These are phyloP conservation scores for Napeogenes inachia DNA, from an alignment of 2,888 invertebrate species.

Conservation along the genomic window DNA sequence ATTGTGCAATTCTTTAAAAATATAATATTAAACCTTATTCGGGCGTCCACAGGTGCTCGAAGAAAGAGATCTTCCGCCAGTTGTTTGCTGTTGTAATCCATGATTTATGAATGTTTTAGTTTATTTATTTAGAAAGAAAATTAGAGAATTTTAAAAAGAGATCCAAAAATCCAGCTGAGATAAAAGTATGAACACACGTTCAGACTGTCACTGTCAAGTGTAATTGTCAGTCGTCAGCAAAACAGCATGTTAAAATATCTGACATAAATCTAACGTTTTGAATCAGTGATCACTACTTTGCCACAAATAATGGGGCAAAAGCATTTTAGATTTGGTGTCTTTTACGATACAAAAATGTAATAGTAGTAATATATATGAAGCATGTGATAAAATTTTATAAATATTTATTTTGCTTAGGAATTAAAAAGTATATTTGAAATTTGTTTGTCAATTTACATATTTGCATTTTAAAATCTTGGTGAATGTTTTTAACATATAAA, in stretches of 20 bases:
- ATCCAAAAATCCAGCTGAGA: background rate
- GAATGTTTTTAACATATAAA: too few species aligned
- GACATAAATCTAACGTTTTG: too few species aligned
- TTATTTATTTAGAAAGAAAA: conserved; percentile 27
- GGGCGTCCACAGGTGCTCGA: conserved; percentile 78
- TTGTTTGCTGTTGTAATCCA: conserved; percentile 78
- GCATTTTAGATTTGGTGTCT: too few species aligned
- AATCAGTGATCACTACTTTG: too few species aligned
- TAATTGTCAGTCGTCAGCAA: background rate
- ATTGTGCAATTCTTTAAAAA: background rate
- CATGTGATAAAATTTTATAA: too few species aligned
- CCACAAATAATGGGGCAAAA: too few species aligned
- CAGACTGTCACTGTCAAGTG: conserved; percentile 9
- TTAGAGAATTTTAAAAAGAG: conserved; percentile 11
- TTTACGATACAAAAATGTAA: too few species aligned
- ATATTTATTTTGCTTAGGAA: too few species aligned
- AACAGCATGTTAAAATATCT: background rate
- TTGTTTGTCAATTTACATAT: too few species aligned
- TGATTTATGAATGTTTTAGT: conserved; percentile 35
- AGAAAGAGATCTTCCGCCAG: conserved; percentile 81
- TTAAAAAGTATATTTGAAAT: too few species aligned
- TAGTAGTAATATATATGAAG: too few species aligned
- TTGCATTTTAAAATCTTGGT: too few species aligned
- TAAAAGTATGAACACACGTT: background rate
- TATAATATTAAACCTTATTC: conserved; percentile 67